Evolutionary conservation across 2,797 vertebrate species (phyloP).

Genomic region (Pelobates cultripes): DNA sequence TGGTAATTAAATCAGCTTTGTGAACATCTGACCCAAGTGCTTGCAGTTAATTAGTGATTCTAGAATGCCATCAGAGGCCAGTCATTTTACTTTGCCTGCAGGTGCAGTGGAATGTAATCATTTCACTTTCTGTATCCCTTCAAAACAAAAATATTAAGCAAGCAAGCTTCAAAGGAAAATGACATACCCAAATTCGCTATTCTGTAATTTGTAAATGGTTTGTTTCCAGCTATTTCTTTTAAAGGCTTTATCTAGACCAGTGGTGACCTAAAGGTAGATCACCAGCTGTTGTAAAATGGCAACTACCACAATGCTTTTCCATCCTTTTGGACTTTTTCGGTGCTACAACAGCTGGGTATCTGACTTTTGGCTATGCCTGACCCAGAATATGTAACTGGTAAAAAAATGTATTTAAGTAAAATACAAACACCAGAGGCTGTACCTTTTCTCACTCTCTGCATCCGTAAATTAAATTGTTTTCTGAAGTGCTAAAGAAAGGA

Average conservation of each 20-base stretch:
- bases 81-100: constrained; percentile 37
- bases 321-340: too few species aligned
- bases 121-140: constrained; percentile 37
- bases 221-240: constrained; percentile 25
- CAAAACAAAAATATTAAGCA: constrained; percentile 4
- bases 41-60: constrained; percentile 51
- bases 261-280: too few species aligned
- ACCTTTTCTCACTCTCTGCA: neutral
- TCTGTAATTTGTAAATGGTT: constrained; percentile 36
- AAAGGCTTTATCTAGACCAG: neutral
- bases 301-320: too few species aligned
- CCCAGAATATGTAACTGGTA: constrained; percentile 17
- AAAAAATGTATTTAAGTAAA: constrained; percentile 42
- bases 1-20: constrained; percentile 53
- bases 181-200: constrained; percentile 29
- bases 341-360: too few species aligned
- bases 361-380: neutral
- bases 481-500: constrained; percentile 9
- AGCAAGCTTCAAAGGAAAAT: constrained; percentile 27
- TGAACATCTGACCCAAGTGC: constrained; percentile 48
- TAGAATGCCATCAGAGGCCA: constrained; percentile 42
- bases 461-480: constrained; percentile 34
- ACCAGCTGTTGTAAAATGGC: too few species aligned
- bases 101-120: constrained; percentile 44
- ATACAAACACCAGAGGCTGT: constrained; percentile 30